phyloP scores from a whole-genome alignment of 2,113 vertebrate genomes.

The Poeciliopsis occidentalis region DNA sequence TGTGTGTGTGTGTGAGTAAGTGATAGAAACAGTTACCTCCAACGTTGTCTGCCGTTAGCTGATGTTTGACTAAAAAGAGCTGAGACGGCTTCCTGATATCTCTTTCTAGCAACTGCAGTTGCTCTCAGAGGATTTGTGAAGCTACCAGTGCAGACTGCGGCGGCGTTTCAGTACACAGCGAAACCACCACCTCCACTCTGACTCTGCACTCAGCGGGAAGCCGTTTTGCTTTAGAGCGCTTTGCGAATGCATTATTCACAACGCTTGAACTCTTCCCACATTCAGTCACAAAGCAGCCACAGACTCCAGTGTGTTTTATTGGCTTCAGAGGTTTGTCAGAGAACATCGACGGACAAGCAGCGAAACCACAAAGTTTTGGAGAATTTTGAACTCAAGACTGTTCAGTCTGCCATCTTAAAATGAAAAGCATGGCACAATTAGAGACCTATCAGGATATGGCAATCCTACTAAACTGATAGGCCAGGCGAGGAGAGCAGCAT shows the following conservation, averaged over 20 bases:
- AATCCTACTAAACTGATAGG: no score
- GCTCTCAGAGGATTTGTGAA: background rate
- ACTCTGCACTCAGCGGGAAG: background rate
- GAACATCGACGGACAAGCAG: no score
- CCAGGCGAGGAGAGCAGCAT: no score
- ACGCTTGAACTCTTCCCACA: background rate
- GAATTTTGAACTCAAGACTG: no score
- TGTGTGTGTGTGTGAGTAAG: background rate
- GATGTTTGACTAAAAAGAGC: conserved; percentile 21
- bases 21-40: conserved; percentile 4
- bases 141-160: background rate
- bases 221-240: background rate
- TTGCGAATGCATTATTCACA: background rate
- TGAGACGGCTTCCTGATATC: background rate
- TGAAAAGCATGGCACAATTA: no score
- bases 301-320: background rate
- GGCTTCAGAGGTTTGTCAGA: no score
- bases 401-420: no score
- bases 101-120: background rate
- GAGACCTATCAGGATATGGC: no score
- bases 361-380: no score
- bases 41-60: background rate
- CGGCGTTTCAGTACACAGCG: background rate
- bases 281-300: background rate
- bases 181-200: background rate